Evolutionary conservation across 2,113 vertebrate genomes (phyloP).

Genomic region (Madoqua kirkii): DNA sequence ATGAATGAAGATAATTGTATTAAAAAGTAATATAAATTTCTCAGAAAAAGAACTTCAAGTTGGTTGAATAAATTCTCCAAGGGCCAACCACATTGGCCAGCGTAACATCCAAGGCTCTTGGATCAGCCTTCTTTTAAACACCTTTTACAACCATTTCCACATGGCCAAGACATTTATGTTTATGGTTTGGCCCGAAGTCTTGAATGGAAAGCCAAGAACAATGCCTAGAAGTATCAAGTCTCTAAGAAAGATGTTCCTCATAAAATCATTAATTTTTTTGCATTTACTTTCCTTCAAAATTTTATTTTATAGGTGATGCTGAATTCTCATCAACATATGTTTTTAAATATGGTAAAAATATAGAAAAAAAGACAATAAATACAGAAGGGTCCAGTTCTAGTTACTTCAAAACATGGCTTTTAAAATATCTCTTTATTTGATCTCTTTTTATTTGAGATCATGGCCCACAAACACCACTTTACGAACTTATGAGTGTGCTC

Average conservation of each 20-base stretch:
- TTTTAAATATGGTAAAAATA: background rate
- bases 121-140: slow-evolving; percentile 56
- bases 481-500: background rate
- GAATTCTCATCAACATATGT: background rate
- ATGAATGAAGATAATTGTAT: slow-evolving; percentile 55
- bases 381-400: background rate
- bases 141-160: slow-evolving; percentile 37
- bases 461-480: background rate
- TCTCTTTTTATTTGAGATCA: background rate
- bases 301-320: background rate
- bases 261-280: slow-evolving; percentile 4
- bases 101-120: slow-evolving; percentile 53
- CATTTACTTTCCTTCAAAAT: background rate
- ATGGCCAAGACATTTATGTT: slow-evolving; percentile 47
- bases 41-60: slow-evolving; percentile 52
- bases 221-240: background rate
- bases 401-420: background rate
- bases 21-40: slow-evolving; percentile 58
- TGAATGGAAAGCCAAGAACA: background rate
- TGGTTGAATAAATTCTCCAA: slow-evolving; percentile 51
- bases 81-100: slow-evolving; percentile 60
- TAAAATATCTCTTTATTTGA: background rate
- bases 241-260: slow-evolving; percentile 39
- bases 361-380: background rate
- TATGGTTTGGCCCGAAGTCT: slow-evolving; percentile 42